These are phyloP conservation scores for Sycobia sp. DNA, from an alignment of 1,140 invertebrate species.

Conservation along the genomic window DNA sequence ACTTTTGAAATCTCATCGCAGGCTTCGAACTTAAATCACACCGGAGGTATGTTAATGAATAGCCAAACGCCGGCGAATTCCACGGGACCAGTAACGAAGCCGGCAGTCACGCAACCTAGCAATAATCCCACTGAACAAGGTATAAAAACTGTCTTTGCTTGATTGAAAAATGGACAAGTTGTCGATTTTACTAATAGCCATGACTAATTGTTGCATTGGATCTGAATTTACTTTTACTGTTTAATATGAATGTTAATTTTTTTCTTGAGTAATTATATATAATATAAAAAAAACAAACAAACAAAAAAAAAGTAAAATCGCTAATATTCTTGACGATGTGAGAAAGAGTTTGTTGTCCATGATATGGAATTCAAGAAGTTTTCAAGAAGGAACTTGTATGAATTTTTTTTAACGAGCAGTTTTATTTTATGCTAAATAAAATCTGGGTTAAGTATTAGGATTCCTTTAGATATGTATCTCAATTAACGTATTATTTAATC, in stretches of 20 bases:
- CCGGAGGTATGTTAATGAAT: slow-evolving; percentile 56
- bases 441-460: no score
- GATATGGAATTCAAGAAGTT: not conserved
- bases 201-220: slow-evolving; percentile 35
- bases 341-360: not conserved
- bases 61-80: slow-evolving; percentile 52
- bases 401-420: not conserved
- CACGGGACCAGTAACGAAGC: slow-evolving; percentile 53
- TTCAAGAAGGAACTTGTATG: slow-evolving; percentile 12
- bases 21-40: slow-evolving; percentile 58
- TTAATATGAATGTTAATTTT: slow-evolving; percentile 28
- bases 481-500: no score
- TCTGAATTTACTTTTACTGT: slow-evolving; percentile 28
- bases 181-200: slow-evolving; percentile 32
- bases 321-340: slow-evolving; percentile 15
- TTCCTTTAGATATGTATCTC: no score
- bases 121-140: slow-evolving; percentile 57
- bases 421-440: slow-evolving; percentile 16
- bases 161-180: slow-evolving; percentile 28
- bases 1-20: slow-evolving; percentile 37
- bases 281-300: no score
- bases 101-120: slow-evolving; percentile 52
- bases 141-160: slow-evolving; percentile 41
- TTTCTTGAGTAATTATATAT: not conserved
- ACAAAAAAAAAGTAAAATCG: no score